Evolutionary conservation across 2,888 invertebrate genomes (phyloP).

Genomic region (Rambutsinella grinnellia): DNA sequence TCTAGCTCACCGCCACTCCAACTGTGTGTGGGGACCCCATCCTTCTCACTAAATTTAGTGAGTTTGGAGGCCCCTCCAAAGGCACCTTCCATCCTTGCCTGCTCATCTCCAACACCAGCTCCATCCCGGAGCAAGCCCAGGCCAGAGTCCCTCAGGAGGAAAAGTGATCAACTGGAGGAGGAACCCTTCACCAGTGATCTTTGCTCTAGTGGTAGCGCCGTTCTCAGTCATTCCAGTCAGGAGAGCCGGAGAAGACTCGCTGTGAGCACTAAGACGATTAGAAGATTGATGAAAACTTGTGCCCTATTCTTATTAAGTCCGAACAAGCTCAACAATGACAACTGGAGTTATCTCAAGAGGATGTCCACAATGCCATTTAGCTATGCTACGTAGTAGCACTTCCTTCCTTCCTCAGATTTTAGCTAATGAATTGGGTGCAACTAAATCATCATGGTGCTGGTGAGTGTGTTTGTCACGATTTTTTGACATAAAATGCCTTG

Average conservation of each 20-base stretch:
- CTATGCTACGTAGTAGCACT: constrained; percentile 47
- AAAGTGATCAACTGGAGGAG: neutral
- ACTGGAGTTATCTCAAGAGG: neutral
- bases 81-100: neutral
- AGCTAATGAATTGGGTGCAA: neutral
- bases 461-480: constrained; percentile 8
- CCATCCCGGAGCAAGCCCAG: neutral
- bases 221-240: no score
- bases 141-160: neutral
- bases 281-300: constrained; percentile 32
- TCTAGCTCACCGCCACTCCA: no score
- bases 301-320: constrained; percentile 17
- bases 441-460: neutral
- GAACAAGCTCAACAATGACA: constrained; percentile 30
- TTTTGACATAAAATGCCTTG: constrained; percentile 53
- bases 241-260: neutral
- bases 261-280: neutral
- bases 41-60: neutral
- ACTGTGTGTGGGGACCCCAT: no score
- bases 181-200: neutral
- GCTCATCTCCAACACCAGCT: neutral
- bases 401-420: constrained; percentile 30
- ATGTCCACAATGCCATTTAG: neutral
- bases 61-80: neutral
- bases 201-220: neutral